phyloP scores from a whole-genome alignment of 2,888 invertebrate genomes.

The Athetis lepigone region DNA sequence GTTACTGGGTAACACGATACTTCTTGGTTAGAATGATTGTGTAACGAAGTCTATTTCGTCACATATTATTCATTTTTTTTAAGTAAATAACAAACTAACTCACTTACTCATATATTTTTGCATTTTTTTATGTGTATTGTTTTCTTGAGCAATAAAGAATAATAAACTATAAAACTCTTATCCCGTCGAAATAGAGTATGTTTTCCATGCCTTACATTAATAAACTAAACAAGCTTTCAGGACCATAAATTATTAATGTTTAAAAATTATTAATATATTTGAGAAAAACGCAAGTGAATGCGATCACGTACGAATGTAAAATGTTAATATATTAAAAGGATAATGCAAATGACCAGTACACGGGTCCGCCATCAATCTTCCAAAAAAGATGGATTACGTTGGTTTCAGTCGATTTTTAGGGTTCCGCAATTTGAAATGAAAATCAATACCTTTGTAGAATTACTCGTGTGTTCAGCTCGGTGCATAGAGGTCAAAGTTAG shows the following conservation, averaged over 20 bases:
- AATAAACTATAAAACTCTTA: background rate
- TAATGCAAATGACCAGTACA: slow-evolving; percentile 40
- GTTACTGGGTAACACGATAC: too few relatives aligned
- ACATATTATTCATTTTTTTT: too few relatives aligned
- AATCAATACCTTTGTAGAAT: too few relatives aligned
- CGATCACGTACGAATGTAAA: slow-evolving; percentile 38
- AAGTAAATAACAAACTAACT: too few relatives aligned
- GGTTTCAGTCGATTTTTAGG: slow-evolving; percentile 21
- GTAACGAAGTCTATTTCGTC: too few relatives aligned
- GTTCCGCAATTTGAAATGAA: too few relatives aligned
- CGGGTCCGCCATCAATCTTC: slow-evolving; percentile 47
- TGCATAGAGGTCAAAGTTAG: too few relatives aligned
- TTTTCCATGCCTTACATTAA: slow-evolving; percentile 17
- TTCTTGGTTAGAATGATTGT: too few relatives aligned
- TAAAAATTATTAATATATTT: slow-evolving; percentile 25
- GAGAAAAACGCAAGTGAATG: slow-evolving; percentile 4
- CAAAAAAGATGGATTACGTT: slow-evolving; percentile 23
- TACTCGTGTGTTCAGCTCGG: too few relatives aligned
- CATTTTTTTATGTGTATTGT: too few relatives aligned
- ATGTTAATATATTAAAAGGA: slow-evolving; percentile 19
- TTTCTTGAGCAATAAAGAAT: too few relatives aligned
- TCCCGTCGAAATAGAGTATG: background rate
- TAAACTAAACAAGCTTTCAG: slow-evolving; percentile 7
- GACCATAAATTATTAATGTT: slow-evolving; percentile 38
- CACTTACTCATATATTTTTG: too few relatives aligned